Conservation (phyloP, 2,113 vertebrate species). For the Gopherus evgoodei region DNA sequence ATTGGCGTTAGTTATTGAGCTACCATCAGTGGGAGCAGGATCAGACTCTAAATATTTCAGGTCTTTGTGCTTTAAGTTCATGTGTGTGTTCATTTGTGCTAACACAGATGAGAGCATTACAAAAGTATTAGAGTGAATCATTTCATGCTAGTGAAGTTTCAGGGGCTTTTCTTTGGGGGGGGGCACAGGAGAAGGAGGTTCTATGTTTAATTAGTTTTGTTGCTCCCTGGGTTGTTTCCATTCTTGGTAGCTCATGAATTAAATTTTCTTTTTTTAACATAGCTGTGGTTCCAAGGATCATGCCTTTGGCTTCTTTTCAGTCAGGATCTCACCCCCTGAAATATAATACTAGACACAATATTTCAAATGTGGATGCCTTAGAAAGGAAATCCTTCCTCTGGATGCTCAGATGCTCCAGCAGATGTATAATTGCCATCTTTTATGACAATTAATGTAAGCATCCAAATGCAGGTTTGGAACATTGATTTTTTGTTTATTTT, state of each 20-base stretch:
- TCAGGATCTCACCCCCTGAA: background rate
- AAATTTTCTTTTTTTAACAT: background rate
- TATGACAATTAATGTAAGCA: background rate
- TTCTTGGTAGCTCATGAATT: background rate
- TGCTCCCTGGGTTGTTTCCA: too few species aligned
- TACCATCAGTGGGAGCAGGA: constrained; percentile 6
- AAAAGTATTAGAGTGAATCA: background rate
- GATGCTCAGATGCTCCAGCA: background rate
- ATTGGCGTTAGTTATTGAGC: background rate
- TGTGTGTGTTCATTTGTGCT: background rate
- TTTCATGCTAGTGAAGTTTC: background rate
- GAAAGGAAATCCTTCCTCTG: background rate
- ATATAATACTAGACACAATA: accelerated
- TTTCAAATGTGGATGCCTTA: background rate
- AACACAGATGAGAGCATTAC: background rate
- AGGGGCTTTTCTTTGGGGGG: accelerated
- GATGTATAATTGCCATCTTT: background rate
- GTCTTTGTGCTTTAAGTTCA: constrained; percentile 26
- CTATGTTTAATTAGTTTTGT: background rate
- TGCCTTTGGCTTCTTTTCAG: accelerated
- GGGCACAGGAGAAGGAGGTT: too few species aligned
- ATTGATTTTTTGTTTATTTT: too few species aligned
- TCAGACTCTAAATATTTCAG: constrained; percentile 14
- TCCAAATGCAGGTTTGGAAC: background rate
- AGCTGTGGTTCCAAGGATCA: background rate